Evolutionary conservation across 92 coral and sea anemone species (phyloP).

Genomic region (Zoanthus sociatus): DNA sequence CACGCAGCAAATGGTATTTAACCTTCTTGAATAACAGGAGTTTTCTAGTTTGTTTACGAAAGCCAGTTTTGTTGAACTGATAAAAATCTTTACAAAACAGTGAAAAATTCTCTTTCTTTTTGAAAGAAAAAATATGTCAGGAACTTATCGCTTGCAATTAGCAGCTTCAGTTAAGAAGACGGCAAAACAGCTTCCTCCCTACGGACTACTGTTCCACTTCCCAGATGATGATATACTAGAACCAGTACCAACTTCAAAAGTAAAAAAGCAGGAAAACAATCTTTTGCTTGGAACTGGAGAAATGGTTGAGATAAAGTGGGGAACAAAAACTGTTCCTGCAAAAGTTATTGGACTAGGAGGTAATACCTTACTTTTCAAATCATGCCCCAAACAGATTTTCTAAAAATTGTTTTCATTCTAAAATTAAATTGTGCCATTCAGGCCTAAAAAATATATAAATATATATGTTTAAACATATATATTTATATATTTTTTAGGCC

Average conservation of each 20-base stretch:
- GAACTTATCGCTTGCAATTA: background rate
- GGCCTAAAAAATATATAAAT: no score
- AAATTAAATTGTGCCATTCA: no score
- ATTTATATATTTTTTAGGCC: no score
- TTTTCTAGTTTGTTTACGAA: background rate
- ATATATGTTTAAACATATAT: no score
- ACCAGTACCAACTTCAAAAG: slow-evolving; percentile 1
- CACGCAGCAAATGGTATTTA: background rate
- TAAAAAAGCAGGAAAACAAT: background rate
- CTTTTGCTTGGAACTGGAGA: slow-evolving; percentile 5
- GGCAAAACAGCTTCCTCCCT: background rate
- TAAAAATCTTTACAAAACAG: background rate
- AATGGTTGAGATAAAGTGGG: slow-evolving; percentile 14
- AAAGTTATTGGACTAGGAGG: slow-evolving; percentile 22
- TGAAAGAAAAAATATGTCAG: slow-evolving; percentile 1
- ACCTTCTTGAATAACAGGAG: background rate
- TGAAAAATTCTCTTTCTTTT: background rate
- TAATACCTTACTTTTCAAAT: background rate
- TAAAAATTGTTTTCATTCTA: slow-evolving; percentile 2
- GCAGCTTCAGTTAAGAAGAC: slow-evolving; percentile 6
- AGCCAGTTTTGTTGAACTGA: background rate
- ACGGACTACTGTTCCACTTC: slow-evolving; percentile 1
- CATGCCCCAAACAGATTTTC: slow-evolving; percentile 6
- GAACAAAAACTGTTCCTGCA: slow-evolving; percentile 19
- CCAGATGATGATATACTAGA: background rate